Base-by-base conservation (phyloP, 2,888 invertebrate species). In the Acanthococcus lagerstroemiae region DNA sequence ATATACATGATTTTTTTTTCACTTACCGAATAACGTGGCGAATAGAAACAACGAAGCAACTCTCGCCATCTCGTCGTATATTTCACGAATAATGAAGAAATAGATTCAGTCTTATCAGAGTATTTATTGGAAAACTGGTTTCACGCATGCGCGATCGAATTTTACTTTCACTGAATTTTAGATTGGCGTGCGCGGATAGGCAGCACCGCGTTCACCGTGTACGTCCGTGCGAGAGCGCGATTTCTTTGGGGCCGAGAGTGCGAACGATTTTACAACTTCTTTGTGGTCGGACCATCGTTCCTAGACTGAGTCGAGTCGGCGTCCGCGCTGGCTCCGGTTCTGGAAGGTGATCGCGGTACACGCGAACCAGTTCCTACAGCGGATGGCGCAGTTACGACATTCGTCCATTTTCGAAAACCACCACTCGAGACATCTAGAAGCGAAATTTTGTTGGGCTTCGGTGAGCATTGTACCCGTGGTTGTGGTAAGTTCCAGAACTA, bases 1-100 rank as follows among this genome's bases (percentile, higher is more conserved):
- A n/a, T n/a, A n/a, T n/a, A n/a, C n/a, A n/a, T n/a, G n/a, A n/a
- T n/a, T n/a, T n/a, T n/a, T 65, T 45, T 37, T 37, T 45, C 48
- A 61, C 61, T 61, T 52, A 61, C 61, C 61, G 44, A 61, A 61
- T 61, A 61, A 61, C 22, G 61, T n/a, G 22, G 52, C 52, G 22
- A 61, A 61, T 27, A 61, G 52, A 30, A 61, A 25, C 6, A 52
- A 30, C 52, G 61, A 61, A 61, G 61, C 48, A 30, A 61, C 52
- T 54, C 61, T 61, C 61, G 54, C 61, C 61, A 61, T 61, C 61
- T 61, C 37, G 27, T 30, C 48, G 22, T 30, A 50, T 46, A 58
- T 52, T 61, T 61, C 61, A 61, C 61, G 37, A 61, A 52, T 61
- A 61, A 61, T 61, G 61, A 61, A 61, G 61, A 61, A 61, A 61